These are phyloP conservation scores for Nasua narica DNA, from an alignment of 2,797 vertebrate species.

Conservation along the genomic window DNA sequence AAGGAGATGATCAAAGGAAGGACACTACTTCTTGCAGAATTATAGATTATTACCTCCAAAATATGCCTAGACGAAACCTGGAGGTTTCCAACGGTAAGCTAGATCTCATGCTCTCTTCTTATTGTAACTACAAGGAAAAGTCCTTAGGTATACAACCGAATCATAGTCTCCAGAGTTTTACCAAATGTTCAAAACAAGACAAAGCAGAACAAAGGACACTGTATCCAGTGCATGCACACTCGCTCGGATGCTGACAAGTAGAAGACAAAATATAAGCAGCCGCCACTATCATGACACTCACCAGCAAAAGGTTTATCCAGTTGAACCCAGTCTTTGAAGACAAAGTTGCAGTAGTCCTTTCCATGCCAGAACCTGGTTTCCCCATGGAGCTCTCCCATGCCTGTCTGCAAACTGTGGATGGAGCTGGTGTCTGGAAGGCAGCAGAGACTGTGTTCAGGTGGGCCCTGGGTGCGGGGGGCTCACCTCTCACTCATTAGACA, in stretches of 20 bases:
- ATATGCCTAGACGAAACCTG: not conserved
- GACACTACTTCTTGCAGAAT: not conserved
- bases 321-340: constrained; percentile 97
- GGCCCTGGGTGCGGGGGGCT: not conserved
- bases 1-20: not conserved
- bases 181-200: not conserved
- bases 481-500: not conserved
- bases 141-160: not conserved
- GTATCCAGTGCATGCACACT: not conserved
- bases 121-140: not conserved
- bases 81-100: not conserved
- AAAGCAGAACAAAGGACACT: not conserved
- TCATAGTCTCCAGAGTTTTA: not conserved
- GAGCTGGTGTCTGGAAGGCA: constrained; percentile 84
- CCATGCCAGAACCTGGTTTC: constrained; percentile 98
- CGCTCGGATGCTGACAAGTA: not conserved
- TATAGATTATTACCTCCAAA: not conserved
- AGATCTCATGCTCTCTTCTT: not conserved
- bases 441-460: not conserved
- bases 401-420: constrained; percentile 85
- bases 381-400: constrained; percentile 90
- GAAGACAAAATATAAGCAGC: not conserved
- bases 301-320: constrained; percentile 98
- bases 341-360: constrained; percentile 99
- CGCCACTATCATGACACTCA: constrained; percentile 73